These are phyloP conservation scores for Synanthedon tipuliformis DNA, from an alignment of 2,888 invertebrate species.

Conservation along the genomic window DNA sequence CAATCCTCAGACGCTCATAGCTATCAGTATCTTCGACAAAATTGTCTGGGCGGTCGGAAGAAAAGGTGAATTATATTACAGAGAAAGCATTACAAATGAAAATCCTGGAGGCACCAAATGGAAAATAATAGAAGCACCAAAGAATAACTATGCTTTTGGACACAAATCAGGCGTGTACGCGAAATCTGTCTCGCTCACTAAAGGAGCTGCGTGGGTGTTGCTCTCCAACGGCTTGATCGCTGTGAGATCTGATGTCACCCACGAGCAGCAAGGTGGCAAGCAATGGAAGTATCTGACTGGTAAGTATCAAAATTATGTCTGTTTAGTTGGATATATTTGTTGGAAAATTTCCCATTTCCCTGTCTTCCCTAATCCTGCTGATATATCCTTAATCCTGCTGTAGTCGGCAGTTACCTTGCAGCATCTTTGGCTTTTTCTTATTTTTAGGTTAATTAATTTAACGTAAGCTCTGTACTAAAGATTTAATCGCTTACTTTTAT, in stretches of 20 bases:
- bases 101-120: constrained; percentile 78
- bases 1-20: constrained; percentile 82
- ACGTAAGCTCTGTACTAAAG: too few species aligned
- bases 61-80: constrained; percentile 86
- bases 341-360: too few species aligned
- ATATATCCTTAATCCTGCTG: too few species aligned
- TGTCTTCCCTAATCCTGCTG: too few species aligned
- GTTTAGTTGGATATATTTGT: too few species aligned
- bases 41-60: constrained; percentile 87
- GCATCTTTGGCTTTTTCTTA: too few species aligned
- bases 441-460: too few species aligned
- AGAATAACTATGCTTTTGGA: constrained; percentile 31
- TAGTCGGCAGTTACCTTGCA: too few species aligned
- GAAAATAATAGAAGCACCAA: constrained; percentile 81
- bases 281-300: constrained; percentile 79
- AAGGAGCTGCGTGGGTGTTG: constrained; percentile 82
- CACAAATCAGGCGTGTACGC: constrained; percentile 57
- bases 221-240: constrained; percentile 79
- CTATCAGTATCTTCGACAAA: constrained; percentile 78
- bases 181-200: constrained; percentile 80
- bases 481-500: too few species aligned
- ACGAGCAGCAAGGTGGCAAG: constrained; percentile 83
- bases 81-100: constrained; percentile 78
- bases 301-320: constrained; percentile 11
- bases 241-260: constrained; percentile 81